phyloP scores from a whole-genome alignment of 2,797 vertebrate species.

The Diceros bicornis region DNA sequence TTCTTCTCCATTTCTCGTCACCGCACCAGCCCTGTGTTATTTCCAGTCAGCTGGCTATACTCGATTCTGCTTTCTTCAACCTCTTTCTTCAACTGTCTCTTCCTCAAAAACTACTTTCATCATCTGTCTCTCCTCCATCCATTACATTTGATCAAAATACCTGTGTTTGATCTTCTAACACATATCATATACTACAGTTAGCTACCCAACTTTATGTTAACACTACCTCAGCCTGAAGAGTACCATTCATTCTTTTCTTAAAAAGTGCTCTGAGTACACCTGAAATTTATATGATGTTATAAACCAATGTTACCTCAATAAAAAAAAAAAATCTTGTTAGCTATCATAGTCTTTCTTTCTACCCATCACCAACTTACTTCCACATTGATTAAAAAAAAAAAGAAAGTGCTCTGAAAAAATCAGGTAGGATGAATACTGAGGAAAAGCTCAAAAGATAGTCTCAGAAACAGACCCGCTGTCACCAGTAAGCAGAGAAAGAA shows the following conservation, averaged over 20 bases:
- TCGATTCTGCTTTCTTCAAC: not conserved
- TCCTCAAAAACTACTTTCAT: not conserved
- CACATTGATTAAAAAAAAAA: no score
- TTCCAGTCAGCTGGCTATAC: not conserved
- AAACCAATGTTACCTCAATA: no score
- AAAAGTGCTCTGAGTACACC: not conserved
- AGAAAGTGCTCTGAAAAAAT: constrained; percentile 15
- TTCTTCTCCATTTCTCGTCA: not conserved
- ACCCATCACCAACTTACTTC: no score
- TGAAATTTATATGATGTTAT: no score
- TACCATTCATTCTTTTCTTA: not conserved
- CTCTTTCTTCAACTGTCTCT: not conserved
- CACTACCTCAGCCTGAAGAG: not conserved
- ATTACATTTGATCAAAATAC: not conserved
- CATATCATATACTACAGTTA: not conserved
- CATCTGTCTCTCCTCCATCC: not conserved
- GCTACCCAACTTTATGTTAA: not conserved
- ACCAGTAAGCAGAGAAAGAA: not conserved
- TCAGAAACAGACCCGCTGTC: not conserved
- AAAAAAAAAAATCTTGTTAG: no score
- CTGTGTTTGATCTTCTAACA: not conserved
- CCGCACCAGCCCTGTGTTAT: not conserved
- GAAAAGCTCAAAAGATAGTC: not conserved
- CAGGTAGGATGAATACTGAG: not conserved
- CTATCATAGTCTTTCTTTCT: no score